Conservation (phyloP, 2,797 vertebrate species). For the Todus mexicanus region DNA sequence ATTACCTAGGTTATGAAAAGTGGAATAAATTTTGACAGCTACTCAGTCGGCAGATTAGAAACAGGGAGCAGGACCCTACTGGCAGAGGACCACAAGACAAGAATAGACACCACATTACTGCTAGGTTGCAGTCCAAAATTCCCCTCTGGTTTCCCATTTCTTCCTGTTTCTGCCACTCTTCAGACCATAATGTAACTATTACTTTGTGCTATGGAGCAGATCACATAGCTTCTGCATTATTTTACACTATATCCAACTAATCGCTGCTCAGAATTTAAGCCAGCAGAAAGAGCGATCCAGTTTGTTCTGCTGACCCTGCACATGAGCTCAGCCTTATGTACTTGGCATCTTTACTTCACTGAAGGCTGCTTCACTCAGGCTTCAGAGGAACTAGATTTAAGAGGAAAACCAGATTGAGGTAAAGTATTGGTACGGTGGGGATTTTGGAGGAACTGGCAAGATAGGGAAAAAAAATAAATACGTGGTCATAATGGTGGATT, state of each 20-base stretch:
- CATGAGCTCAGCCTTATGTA: background rate
- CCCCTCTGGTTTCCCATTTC: background rate
- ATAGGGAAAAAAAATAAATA: background rate
- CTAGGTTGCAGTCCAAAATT: background rate
- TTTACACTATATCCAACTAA: background rate
- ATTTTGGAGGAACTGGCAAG: background rate
- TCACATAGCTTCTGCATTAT: background rate
- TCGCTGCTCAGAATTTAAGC: background rate
- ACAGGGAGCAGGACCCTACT: background rate
- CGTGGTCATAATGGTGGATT: background rate
- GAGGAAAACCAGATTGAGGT: background rate
- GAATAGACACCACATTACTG: background rate
- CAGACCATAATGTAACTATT: background rate
- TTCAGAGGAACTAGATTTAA: background rate
- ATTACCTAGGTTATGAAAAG: background rate
- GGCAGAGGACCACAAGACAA: background rate
- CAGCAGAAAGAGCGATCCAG: background rate
- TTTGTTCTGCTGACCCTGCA: background rate
- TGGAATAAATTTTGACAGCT: background rate
- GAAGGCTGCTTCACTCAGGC: background rate
- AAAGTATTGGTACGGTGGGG: background rate
- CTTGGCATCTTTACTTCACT: background rate
- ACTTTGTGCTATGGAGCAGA: background rate
- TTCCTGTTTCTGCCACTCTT: background rate
- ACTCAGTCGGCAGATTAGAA: background rate